A percentile compares a stretch with the other conserved stretches of the same genome.
Conservation (phyloP, 53 echinoderm and acorn worm species). For the Paelopatides confundens region DNA sequence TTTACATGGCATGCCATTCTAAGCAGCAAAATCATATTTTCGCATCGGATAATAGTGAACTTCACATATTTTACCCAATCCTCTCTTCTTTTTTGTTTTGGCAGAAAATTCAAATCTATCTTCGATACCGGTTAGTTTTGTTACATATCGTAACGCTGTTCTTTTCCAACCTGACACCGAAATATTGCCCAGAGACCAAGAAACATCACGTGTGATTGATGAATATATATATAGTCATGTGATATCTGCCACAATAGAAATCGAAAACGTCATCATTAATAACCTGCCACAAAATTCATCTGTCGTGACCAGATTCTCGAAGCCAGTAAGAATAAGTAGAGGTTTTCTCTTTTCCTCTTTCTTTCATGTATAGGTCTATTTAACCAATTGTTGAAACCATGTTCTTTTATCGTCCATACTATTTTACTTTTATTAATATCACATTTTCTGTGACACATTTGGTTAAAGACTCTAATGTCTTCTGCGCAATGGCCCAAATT, state of each 20-base stretch:
- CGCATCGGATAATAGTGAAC: too few relatives aligned
- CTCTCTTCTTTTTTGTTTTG: background rate
- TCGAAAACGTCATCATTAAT: background rate
- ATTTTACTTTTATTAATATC: too few relatives aligned
- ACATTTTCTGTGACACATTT: too few relatives aligned
- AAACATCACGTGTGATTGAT: background rate
- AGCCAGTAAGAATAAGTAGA: background rate
- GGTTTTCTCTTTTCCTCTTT: too few relatives aligned
- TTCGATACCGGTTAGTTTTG: background rate
- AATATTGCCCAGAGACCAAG: background rate
- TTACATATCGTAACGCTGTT: background rate
- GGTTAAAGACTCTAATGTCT: too few relatives aligned
- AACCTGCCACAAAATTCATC: constrained; percentile 20
- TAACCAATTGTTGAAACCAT: too few relatives aligned
- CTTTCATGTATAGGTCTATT: too few relatives aligned
- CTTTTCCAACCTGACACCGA: constrained; percentile 3
- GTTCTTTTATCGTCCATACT: too few relatives aligned
- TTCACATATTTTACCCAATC: too few relatives aligned
- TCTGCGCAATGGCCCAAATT: too few relatives aligned
- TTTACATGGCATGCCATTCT: too few relatives aligned
- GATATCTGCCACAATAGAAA: background rate
- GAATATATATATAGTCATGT: constrained; percentile 26
- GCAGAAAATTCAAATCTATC: background rate
- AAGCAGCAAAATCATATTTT: too few relatives aligned
- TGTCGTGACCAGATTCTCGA: constrained; percentile 16